Base-by-base conservation (phyloP, 2,113 vertebrate species). In the Columba livia region DNA sequence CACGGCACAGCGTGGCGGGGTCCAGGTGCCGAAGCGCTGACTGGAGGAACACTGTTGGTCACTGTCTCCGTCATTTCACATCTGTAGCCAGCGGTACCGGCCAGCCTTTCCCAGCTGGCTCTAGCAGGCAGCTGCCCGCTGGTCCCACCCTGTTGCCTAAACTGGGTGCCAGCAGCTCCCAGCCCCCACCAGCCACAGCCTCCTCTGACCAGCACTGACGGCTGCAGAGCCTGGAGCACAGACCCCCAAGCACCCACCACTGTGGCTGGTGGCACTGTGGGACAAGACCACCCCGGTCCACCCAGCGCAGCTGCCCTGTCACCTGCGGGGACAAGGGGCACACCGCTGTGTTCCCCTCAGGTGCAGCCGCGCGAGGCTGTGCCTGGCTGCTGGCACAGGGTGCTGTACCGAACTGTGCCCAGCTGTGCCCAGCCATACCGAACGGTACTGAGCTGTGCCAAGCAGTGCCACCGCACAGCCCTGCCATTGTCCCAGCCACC, bases 201-300 rank as follows among this genome's bases (percentile, higher is more conserved):
- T 32, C 17, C 65, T 58, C 40, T 1, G 1, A 5, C 6, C 0
- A 0, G 23, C 15, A 17, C 17, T 14, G 12, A 32, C 3, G 53
- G n/a, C 24, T 8, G 32, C 79, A 28, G 21, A 60, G 58, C 44
- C 38, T 8, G 57, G 61, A 66, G 23, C 36, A 24, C 0, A 2
- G 10, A 3, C 47, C 31, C 48, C 38, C 48, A 14, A 20, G 58
- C 42, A 36, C 57, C 36, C 20, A 3, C 5, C 18, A 29, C 47
- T 13, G 61, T 2, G 0, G 28, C 1, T 2, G 36, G 64, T 17
- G 28, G 13, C 84, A 34, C 15, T 5, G 26, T 3, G 2, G 62
- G 67, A 58, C 8, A 0, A 31, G 25, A 28, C 31, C 58, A 31
- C 5, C 29, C 10, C 19, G 0, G 18, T 36, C 12, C 80, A 5